Conservation (phyloP, 2,113 vertebrate genomes). For the Pycnonotus jocosus region DNA sequence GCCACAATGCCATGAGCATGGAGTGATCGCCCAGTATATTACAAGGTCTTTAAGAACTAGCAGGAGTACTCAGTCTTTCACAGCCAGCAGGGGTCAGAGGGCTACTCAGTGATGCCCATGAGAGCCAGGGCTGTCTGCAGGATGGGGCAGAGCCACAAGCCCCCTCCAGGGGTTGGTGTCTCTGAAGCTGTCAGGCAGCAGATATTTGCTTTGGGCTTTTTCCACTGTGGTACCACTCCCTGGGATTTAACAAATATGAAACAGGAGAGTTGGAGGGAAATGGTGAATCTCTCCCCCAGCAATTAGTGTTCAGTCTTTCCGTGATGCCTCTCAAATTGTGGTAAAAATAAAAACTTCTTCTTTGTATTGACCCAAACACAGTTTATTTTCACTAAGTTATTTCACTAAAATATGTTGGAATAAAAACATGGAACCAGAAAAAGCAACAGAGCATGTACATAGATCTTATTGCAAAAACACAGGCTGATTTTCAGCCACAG, state of each 20-base stretch:
- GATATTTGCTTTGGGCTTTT: background rate
- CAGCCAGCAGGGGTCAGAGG: background rate
- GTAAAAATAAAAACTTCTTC: background rate
- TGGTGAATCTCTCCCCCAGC: background rate
- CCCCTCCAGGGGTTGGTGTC: background rate
- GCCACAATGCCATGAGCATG: background rate
- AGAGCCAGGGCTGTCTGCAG: background rate
- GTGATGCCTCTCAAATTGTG: background rate
- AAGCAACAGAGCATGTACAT: background rate
- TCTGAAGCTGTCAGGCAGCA: background rate
- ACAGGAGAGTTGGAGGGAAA: background rate
- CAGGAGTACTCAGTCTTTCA: background rate
- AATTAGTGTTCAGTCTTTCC: background rate
- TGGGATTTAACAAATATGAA: background rate
- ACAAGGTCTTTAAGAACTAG: background rate
- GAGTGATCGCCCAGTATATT: background rate
- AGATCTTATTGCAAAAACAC: background rate
- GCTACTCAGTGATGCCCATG: background rate
- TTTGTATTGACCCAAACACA: background rate
- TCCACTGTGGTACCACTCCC: background rate
- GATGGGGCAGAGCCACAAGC: background rate
- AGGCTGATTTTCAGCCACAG: background rate
- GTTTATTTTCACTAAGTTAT: background rate
- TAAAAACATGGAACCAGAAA: background rate
- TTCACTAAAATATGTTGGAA: background rate